Base-by-base conservation (phyloP, 2,797 vertebrate genomes). In the Hybognathus amarus region DNA sequence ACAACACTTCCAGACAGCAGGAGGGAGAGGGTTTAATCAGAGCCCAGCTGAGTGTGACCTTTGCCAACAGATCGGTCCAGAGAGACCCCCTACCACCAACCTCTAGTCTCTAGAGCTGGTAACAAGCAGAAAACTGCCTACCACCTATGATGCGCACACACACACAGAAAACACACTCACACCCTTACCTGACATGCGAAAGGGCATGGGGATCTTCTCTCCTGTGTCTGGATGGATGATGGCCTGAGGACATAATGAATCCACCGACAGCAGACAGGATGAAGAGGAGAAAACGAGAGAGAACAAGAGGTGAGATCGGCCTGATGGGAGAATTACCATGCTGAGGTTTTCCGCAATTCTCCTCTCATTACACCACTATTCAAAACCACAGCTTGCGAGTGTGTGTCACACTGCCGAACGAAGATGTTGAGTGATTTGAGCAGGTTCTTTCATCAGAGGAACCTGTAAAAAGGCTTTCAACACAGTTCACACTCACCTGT, bases 171-270 rank as follows among this genome's bases (percentile, higher is more conserved):
- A 86, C 54, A 80, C 73, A 68, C 86, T 86, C 56, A 75, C 83
- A 88, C 87, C 74, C 86, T 83, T 95, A 98, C 97, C 97, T 96
- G 97, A 98, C 98, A 98, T 98, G 68, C 96, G 93, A 94, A 98
- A 98, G 84, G 97, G 97, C 97, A 98, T 98, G 94, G 96, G 93
- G 93, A 98, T 97, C 94, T 97, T 97, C 93, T 99, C 96, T 30
- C 96, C 96, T 0, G 97, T 98, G 88, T 98, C 97, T 0, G 97
- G 97, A 83, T 98, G 97, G 90, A 98, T 95, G 93, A 98, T 96
- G 88, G 97, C 97, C 97, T 98, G 93, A 5, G 84, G 67, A 77
- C 78, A 67, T 88, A 87, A 85, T 84, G 79, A 87, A 61, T 70
- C 59, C 78, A 88, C 73, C 77, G 42, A 84, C 30, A 87, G 52